phyloP scores from a whole-genome alignment of 1,140 invertebrate genomes.

The Zaprionus ornatus region DNA sequence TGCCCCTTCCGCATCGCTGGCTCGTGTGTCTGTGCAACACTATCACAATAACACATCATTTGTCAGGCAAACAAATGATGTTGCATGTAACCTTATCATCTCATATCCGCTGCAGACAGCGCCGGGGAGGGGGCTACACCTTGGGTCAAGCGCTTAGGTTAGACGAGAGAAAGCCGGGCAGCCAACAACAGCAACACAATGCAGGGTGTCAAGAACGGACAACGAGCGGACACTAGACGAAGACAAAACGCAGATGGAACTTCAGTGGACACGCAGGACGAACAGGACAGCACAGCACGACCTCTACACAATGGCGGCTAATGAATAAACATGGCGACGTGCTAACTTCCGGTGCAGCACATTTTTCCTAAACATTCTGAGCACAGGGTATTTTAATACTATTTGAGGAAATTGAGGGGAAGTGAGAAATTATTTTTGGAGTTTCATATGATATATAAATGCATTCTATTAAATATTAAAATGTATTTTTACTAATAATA shows the following conservation, averaged over 20 bases:
- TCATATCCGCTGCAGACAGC: conserved; percentile 75
- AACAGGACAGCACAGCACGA: conserved; percentile 17
- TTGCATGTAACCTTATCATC: conserved; percentile 82
- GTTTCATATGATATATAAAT: neutral
- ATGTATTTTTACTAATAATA: too few relatives aligned
- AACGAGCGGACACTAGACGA: conserved; percentile 27
- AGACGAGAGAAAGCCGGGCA: conserved; percentile 6
- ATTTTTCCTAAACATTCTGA: neutral
- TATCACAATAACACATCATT: conserved; percentile 81
- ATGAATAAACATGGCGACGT: conserved; percentile 77
- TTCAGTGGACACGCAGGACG: conserved; percentile 30
- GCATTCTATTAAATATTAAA: too few relatives aligned
- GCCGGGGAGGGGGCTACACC: conserved; percentile 10
- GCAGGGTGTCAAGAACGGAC: conserved; percentile 11
- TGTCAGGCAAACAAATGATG: conserved; percentile 81
- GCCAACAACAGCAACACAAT: conserved; percentile 36
- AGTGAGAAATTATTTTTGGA: neutral
- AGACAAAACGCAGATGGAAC: conserved; percentile 43
- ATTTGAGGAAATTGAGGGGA: neutral
- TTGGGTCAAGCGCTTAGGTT: conserved; percentile 69
- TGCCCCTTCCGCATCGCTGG: conserved; percentile 40
- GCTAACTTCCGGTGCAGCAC: conserved; percentile 56
- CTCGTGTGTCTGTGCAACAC: conserved; percentile 33
- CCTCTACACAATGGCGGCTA: conserved; percentile 64
- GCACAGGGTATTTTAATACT: neutral